Evolutionary conservation across 2,797 vertebrate genomes (phyloP), one percentile per base, ranked within the genome.

Genomic region (Hyperoplus immaculatus): DNA sequence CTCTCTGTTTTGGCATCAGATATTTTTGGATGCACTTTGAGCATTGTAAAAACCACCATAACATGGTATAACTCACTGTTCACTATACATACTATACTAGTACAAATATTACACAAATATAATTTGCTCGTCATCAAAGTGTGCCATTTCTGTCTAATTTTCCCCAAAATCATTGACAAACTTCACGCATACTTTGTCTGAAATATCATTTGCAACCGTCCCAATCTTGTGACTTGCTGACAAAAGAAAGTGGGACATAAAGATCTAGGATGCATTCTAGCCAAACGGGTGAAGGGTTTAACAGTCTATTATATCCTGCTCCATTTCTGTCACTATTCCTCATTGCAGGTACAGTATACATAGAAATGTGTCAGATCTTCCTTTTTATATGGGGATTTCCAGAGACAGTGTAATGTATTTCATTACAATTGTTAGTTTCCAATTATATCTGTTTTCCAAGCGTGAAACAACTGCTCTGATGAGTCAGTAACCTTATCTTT

Each of bases 401-500:
- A 45, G 1, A 18, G n/a, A 57, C 36, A 41, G 21, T 73, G 39
- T 16, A 47, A 51, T 39, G n/a, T 74, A 13, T 42, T 12, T 46
- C 4, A 1, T 41, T 63, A 14, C 8, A 15, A 41, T 64, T 51
- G 41, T 57, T 59, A 60, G 53, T 43, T 56, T 46, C 8, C 16
- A 29, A 29, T 29, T 29, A 29, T 42, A 14, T 57, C 39, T 8
- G 12, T 39, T 54, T 21, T 56, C 6, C 16, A 11, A 46, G 21
- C 36, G 18, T 36, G 15, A 69, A 13, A 41, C 53, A 49, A 43
- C 42, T 45, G 46, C 13, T 62, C 14, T 67, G 21, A 61, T 65
- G 18, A 9, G 13, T 65, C 36, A 66, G 41, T 69, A 62, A 65
- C 39, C 9, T 72, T 43, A 4, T 14, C 42, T 55, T 18, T 58